These are phyloP conservation scores for Alces alces DNA, from an alignment of 2,113 vertebrate species.

Conservation along the genomic window DNA sequence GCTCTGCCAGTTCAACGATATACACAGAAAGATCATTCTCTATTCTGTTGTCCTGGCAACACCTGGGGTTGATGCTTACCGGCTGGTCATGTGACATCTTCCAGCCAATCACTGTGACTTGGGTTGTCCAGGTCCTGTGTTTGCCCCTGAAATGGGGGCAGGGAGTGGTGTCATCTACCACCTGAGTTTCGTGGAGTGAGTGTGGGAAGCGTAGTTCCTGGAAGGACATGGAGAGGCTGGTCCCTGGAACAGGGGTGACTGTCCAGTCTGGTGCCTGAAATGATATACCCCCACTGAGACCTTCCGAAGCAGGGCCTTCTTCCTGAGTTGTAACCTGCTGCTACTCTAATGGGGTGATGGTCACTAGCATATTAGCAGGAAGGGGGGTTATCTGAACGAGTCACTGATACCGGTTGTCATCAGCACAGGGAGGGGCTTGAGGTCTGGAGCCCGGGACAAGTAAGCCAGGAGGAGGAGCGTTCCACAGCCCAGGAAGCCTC, in stretches of 20 bases:
- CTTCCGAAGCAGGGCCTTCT: not conserved
- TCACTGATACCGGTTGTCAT: not conserved
- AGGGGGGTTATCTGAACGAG: too few relatives aligned
- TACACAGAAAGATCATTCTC: fast-evolving
- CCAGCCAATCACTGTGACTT: not conserved
- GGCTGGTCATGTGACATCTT: not conserved
- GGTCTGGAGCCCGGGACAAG: not conserved
- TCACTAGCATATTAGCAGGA: not conserved
- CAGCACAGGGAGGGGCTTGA: not conserved
- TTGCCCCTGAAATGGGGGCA: too few relatives aligned
- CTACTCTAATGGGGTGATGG: too few relatives aligned
- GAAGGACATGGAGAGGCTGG: not conserved
- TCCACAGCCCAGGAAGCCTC: not conserved
- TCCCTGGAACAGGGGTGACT: not conserved
- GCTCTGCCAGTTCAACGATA: too few relatives aligned
- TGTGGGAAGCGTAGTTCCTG: not conserved
- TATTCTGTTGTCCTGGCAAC: not conserved
- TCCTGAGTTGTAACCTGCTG: not conserved
- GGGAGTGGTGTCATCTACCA: not conserved
- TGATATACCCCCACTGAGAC: fast-evolving
- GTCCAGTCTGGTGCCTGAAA: too few relatives aligned
- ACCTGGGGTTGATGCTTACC: not conserved
- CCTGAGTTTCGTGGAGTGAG: not conserved
- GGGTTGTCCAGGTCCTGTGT: not conserved
- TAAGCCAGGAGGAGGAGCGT: not conserved